A percentile compares a stretch with the other conserved stretches of the same genome.
These are phyloP conservation scores for Thysanoteuthis rhombus DNA, from an alignment of 2,888 invertebrate genomes.

Conservation along the genomic window DNA sequence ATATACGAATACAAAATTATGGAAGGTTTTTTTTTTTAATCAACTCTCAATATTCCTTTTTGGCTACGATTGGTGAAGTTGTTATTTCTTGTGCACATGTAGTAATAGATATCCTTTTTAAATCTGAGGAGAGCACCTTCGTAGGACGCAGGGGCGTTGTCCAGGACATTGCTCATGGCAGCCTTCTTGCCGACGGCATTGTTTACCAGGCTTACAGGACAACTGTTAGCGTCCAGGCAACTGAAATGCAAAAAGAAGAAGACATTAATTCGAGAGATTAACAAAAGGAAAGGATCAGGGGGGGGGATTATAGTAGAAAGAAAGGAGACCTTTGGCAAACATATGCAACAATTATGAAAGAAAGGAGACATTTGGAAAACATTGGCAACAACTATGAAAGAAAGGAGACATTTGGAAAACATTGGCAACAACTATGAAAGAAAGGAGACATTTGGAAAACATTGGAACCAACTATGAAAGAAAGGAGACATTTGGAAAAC, in stretches of 20 bases:
- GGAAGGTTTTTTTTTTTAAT: constrained; percentile 38
- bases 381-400: not conserved
- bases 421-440: too few species aligned
- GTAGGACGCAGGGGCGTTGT: constrained; percentile 66
- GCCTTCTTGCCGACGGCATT: constrained; percentile 45
- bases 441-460: too few species aligned
- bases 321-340: not conserved
- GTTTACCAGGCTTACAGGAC: constrained; percentile 35
- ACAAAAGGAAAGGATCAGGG: not conserved
- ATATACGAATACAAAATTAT: not conserved
- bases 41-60: constrained; percentile 58
- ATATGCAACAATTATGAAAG: not conserved
- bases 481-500: not conserved
- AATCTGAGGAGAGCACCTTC: constrained; percentile 61
- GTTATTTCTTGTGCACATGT: constrained; percentile 66
- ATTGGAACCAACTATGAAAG: too few species aligned
- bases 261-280: not conserved
- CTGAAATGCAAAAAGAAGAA: constrained; percentile 38
- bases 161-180: constrained; percentile 53
- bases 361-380: not conserved
- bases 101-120: constrained; percentile 59
- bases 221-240: constrained; percentile 45
- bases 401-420: too few species aligned
- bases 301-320: not conserved
- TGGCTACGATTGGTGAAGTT: constrained; percentile 65